Percentiles rank a stretch among this genome's conserved stretches.
Conservation (phyloP, 2,797 vertebrate genomes). For the Triplophysa bombifrons region DNA sequence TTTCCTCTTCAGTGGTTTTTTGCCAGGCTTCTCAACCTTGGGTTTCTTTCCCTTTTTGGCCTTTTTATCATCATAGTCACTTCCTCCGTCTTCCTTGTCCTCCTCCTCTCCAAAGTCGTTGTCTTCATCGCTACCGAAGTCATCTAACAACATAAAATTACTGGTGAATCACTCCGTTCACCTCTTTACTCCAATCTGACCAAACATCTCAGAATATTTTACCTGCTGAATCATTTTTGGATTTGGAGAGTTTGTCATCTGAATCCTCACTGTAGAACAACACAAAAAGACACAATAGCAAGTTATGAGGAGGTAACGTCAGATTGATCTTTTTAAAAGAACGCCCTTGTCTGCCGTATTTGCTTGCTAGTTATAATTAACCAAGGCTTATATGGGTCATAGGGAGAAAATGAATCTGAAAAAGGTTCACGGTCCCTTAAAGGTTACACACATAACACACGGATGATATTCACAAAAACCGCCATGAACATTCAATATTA, state of each 20-base stretch:
- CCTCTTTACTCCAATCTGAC: background rate
- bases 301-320: background rate
- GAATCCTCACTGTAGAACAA: constrained; percentile 87
- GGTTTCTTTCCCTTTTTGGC: constrained; percentile 87
- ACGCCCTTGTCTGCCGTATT: background rate
- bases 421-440: constrained; percentile 26
- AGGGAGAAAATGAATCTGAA: constrained; percentile 43
- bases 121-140: constrained; percentile 88
- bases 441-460: background rate
- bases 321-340: background rate
- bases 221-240: constrained; percentile 97
- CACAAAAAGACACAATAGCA: background rate
- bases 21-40: constrained; percentile 82
- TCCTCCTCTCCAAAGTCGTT: constrained; percentile 83
- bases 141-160: constrained; percentile 67
- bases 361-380: constrained; percentile 44
- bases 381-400: constrained; percentile 45
- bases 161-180: no score
- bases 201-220: constrained; percentile 43
- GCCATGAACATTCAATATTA: background rate
- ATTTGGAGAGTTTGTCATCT: constrained; percentile 94
- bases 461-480: background rate
- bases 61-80: constrained; percentile 87
- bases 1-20: constrained; percentile 85
- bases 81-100: constrained; percentile 84